Evolutionary conservation across 2,113 vertebrate species (phyloP).

Genomic region (Nothobranchius furzeri): DNA sequence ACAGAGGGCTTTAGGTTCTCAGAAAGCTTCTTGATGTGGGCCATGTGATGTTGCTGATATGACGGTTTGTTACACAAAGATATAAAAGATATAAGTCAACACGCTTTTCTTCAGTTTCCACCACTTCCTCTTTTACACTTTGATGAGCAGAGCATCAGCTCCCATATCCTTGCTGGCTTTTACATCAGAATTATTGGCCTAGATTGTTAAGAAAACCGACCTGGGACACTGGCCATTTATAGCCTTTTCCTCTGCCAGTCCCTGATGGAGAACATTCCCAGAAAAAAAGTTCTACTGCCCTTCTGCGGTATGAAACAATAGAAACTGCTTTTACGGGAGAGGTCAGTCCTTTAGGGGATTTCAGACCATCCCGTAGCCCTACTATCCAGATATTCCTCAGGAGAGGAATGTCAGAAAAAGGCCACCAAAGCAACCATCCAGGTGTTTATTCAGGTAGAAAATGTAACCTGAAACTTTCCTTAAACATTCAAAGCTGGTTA

Average conservation of each 20-base stretch:
- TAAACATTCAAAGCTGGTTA: no score
- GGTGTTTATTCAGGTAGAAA: no score
- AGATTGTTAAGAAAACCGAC: constrained; percentile 70
- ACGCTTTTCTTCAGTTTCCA: constrained; percentile 16
- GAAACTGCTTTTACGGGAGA: neutral
- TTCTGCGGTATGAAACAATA: constrained; percentile 20
- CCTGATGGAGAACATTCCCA: constrained; percentile 45
- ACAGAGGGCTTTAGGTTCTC: neutral
- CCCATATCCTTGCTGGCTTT: constrained; percentile 14
- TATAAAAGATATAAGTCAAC: neutral
- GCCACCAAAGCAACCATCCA: no score
- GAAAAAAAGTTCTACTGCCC: constrained; percentile 15
- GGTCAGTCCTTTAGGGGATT: neutral
- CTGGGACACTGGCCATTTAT: constrained; percentile 66
- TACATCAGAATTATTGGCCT: constrained; percentile 59
- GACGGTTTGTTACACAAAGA: neutral
- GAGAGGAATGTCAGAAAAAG: no score
- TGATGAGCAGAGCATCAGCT: constrained; percentile 27
- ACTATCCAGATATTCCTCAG: no score
- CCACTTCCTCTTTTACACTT: constrained; percentile 30
- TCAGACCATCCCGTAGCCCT: no score
- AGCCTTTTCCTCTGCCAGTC: constrained; percentile 56
- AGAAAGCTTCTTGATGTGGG: constrained; percentile 9
- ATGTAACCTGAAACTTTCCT: no score
- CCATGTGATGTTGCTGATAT: constrained; percentile 6